Percentiles rank a stretch among this genome's conserved stretches.
Evolutionary conservation across 2,888 invertebrate species (phyloP).

Genomic region (Eristalis pertinax): DNA sequence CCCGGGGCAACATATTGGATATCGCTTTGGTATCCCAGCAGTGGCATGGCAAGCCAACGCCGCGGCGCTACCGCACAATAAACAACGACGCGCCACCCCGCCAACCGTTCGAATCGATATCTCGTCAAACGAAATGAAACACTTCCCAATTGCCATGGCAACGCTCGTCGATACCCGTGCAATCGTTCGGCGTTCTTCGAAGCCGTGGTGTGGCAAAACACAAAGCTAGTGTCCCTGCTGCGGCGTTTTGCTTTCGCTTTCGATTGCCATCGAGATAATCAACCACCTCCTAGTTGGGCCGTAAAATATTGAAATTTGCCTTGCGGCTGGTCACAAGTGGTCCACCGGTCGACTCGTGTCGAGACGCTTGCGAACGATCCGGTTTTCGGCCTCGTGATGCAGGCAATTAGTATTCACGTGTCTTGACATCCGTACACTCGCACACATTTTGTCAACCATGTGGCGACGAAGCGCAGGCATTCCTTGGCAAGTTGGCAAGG

Average conservation of each 20-base stretch:
- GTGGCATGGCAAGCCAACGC: neutral
- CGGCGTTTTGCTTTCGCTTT: constrained; percentile 37
- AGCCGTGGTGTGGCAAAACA: neutral
- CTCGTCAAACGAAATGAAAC: constrained; percentile 43
- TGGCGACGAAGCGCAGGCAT: neutral
- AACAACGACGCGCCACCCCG: constrained; percentile 8
- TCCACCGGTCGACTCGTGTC: neutral
- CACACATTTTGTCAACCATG: constrained; percentile 17
- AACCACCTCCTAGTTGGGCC: constrained; percentile 36
- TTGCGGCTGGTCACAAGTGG: constrained; percentile 38
- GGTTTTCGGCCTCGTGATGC: constrained; percentile 49
- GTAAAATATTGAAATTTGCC: constrained; percentile 52
- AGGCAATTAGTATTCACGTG: constrained; percentile 68
- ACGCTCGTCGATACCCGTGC: neutral
- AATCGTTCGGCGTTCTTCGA: neutral
- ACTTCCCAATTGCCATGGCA: constrained; percentile 24
- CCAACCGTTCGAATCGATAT: constrained; percentile 41
- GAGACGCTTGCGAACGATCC: constrained; percentile 21
- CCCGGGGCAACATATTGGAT: constrained; percentile 11
- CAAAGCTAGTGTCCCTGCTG: constrained; percentile 9
- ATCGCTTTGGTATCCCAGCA: constrained; percentile 17
- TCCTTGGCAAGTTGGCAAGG: constrained; percentile 36
- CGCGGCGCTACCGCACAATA: neutral
- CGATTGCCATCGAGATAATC: constrained; percentile 54
- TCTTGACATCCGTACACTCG: constrained; percentile 37